Conservation (phyloP, 2,113 vertebrate species). For the Lepisosteus oculatus region DNA sequence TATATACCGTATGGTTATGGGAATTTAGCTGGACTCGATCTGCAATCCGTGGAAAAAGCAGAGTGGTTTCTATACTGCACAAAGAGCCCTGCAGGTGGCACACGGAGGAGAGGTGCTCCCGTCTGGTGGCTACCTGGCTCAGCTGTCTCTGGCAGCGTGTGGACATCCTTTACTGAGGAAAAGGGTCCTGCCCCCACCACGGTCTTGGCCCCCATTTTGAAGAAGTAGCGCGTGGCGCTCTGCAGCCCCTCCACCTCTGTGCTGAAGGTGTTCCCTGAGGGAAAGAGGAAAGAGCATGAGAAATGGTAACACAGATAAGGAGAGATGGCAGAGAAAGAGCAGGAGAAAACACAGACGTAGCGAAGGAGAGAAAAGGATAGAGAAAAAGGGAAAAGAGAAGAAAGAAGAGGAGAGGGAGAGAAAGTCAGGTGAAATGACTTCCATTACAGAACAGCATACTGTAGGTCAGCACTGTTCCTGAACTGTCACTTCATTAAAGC, state of each 20-base stretch:
- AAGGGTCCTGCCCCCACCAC: conserved; percentile 87
- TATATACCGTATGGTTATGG: too few species aligned
- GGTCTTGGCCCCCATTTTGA: conserved; percentile 90
- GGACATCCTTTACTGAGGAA: conserved; percentile 81
- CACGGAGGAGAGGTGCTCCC: too few species aligned
- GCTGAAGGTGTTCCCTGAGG: conserved; percentile 81
- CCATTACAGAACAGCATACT: too few species aligned
- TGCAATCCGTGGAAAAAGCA: too few species aligned
- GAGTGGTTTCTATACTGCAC: too few species aligned
- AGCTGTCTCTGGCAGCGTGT: conserved; percentile 68
- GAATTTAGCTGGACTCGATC: too few species aligned
- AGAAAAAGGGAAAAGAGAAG: neutral
- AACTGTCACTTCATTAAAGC: too few species aligned
- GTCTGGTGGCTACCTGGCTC: conserved; percentile 52
- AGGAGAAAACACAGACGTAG: neutral
- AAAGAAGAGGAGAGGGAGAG: too few species aligned
- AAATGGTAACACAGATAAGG: neutral
- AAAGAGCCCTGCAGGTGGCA: too few species aligned
- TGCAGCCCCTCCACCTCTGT: conserved; percentile 80
- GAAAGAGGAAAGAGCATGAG: conserved; percentile 11
- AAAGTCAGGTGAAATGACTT: neutral
- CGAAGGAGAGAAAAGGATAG: neutral
- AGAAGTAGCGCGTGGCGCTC: conserved; percentile 85
- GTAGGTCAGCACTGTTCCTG: too few species aligned
- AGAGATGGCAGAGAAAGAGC: too few species aligned